A percentile compares a stretch with the other conserved stretches of the same genome.
These are phyloP conservation scores for Podargus strigoides DNA, from an alignment of 2,797 vertebrate species.

Conservation along the genomic window DNA sequence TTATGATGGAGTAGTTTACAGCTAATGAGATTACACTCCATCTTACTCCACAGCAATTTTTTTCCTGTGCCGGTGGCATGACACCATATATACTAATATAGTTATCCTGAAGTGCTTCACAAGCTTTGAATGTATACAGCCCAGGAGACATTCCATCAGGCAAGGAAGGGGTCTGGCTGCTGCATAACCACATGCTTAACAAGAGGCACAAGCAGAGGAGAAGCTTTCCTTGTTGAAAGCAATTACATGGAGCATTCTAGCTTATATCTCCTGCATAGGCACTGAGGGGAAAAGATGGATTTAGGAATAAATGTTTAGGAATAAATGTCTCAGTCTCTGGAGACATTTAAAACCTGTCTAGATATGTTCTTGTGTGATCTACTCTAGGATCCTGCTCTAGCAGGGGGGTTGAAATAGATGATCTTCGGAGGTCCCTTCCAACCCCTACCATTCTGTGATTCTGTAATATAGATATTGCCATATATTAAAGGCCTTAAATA, in stretches of 20 bases:
- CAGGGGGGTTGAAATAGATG: too few relatives aligned
- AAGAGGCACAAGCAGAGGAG: not conserved
- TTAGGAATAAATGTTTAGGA: too few relatives aligned
- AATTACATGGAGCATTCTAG: not conserved
- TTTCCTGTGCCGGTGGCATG: not conserved
- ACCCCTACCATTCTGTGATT: too few relatives aligned
- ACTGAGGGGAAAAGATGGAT: not conserved
- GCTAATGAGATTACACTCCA: not conserved
- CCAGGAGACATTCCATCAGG: fast-evolving
- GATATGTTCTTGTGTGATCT: too few relatives aligned
- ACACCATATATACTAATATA: not conserved
- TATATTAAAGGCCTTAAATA: not conserved
- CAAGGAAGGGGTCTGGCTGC: not conserved
- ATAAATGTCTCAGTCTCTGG: too few relatives aligned
- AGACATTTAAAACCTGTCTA: too few relatives aligned
- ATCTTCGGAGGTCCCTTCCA: too few relatives aligned
- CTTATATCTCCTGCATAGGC: not conserved
- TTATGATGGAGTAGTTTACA: conserved; percentile 21
- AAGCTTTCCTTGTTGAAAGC: not conserved
- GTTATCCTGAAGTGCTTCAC: not conserved
- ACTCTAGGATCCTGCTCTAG: too few relatives aligned
- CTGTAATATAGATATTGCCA: too few relatives aligned
- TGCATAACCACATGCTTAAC: not conserved
- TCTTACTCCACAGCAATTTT: not conserved
- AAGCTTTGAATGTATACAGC: not conserved